These are phyloP conservation scores for Xiphorhynchus elegans DNA, from an alignment of 2,113 vertebrate species.

Conservation along the genomic window DNA sequence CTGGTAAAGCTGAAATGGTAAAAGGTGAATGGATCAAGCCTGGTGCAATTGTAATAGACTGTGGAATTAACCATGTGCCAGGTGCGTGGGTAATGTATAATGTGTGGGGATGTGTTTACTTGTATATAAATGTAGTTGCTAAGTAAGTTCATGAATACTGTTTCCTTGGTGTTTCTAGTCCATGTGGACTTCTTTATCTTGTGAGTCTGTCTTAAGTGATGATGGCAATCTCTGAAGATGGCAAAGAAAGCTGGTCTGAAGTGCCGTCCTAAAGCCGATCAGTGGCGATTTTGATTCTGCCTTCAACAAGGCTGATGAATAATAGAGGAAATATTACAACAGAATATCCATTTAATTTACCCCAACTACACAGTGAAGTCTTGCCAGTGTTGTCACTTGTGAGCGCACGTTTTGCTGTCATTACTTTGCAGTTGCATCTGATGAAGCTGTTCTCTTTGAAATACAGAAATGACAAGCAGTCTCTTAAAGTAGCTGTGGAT, in stretches of 20 bases:
- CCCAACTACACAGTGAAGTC: neutral
- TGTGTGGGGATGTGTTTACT: neutral
- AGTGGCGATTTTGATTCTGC: neutral
- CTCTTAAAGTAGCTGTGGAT: constrained; percentile 13
- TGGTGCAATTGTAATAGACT: constrained; percentile 95
- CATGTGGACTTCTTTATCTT: neutral
- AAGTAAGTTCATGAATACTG: constrained; percentile 21
- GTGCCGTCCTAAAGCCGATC: neutral
- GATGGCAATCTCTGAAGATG: neutral
- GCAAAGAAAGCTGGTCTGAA: neutral
- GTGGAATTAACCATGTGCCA: constrained; percentile 93
- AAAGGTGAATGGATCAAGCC: constrained; percentile 97
- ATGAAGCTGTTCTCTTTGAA: constrained; percentile 20
- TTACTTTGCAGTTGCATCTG: neutral
- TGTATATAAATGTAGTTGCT: constrained; percentile 24
- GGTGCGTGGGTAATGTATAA: constrained; percentile 73
- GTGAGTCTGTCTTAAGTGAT: neutral
- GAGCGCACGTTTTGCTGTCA: neutral
- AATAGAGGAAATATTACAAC: neutral
- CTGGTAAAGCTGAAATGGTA: constrained; percentile 94
- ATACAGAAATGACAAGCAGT: neutral
- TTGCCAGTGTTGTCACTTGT: neutral
- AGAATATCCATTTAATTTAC: neutral
- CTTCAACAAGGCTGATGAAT: neutral
- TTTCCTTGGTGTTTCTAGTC: constrained; percentile 31